Evolutionary conservation across 2,888 invertebrate species (phyloP).

Genomic region (Pterostichus madidus): DNA sequence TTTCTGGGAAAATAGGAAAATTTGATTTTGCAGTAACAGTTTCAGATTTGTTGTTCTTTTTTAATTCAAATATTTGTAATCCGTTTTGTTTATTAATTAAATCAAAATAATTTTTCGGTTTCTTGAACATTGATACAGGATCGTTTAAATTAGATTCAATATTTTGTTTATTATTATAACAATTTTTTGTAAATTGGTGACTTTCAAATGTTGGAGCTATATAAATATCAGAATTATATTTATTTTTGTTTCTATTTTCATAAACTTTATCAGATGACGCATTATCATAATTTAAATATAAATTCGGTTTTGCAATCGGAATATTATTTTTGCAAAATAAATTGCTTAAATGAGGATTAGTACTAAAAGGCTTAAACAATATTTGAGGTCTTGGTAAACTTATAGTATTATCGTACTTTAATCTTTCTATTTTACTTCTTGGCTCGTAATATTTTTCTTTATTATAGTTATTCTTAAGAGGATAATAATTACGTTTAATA

Average conservation of each 20-base stretch:
- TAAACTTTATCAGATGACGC: neutral
- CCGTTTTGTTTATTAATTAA: conserved; percentile 4
- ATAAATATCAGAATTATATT: neutral
- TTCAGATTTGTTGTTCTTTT: neutral
- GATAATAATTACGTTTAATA: conserved; percentile 1
- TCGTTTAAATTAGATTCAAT: neutral
- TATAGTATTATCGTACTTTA: neutral
- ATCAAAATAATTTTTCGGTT: neutral
- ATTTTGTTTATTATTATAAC: neutral
- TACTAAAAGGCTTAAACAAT: conserved; percentile 26
- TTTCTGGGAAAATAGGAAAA: too few relatives aligned
- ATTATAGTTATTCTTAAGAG: neutral
- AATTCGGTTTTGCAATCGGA: neutral
- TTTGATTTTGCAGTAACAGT: neutral
- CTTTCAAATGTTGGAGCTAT: conserved; percentile 24
- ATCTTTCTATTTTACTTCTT: neutral
- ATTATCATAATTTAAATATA: neutral
- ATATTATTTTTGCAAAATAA: neutral
- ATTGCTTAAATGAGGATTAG: conserved; percentile 10
- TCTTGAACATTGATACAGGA: neutral
- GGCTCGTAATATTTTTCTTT: conserved; percentile 9
- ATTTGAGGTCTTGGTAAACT: conserved; percentile 9
- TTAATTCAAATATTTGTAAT: neutral
- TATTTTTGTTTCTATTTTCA: neutral
- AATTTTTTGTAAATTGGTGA: conserved; percentile 2